Evolutionary conservation across 92 coral and sea anemone genomes (phyloP).

Genomic region (Porites lobata): DNA sequence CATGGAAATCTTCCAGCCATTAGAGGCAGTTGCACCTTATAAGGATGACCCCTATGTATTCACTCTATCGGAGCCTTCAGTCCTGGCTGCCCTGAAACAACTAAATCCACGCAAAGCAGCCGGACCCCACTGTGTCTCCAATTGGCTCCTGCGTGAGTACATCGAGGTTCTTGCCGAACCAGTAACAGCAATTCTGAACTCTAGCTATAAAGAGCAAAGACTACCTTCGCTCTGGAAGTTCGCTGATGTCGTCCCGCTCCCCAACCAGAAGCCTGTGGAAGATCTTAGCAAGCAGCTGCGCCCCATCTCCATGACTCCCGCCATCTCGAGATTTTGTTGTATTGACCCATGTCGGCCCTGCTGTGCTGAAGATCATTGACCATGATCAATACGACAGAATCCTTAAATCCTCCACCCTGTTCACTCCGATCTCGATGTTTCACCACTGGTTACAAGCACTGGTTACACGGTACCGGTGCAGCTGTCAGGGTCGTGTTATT

Average conservation of each 20-base stretch:
- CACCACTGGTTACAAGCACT: not conserved
- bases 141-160: not conserved
- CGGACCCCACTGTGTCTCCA: not conserved
- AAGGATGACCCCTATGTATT: conserved; percentile 3
- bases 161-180: conserved; percentile 48
- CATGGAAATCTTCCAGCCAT: not conserved
- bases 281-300: conserved; percentile 54
- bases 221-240: conserved; percentile 42
- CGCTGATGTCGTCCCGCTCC: conserved; percentile 21
- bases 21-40: not conserved
- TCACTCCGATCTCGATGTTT: no score
- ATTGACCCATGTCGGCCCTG: no score
- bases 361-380: conserved; percentile 11
- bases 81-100: conserved; percentile 2
- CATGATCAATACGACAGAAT: conserved; percentile 25
- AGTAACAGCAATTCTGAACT: conserved; percentile 43
- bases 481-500: conserved; percentile 18
- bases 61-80: conserved; percentile 5
- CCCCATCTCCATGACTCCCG: conserved; percentile 60
- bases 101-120: conserved; percentile 48
- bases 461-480: conserved; percentile 18
- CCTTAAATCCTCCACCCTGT: not conserved
- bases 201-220: conserved; percentile 38
- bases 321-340: conserved; percentile 30
- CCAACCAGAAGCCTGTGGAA: conserved; percentile 38